A percentile compares a stretch with the other conserved stretches of the same genome.
phyloP scores from a whole-genome alignment of 2,113 vertebrate genomes.

The Coregonus clupeaformis region DNA sequence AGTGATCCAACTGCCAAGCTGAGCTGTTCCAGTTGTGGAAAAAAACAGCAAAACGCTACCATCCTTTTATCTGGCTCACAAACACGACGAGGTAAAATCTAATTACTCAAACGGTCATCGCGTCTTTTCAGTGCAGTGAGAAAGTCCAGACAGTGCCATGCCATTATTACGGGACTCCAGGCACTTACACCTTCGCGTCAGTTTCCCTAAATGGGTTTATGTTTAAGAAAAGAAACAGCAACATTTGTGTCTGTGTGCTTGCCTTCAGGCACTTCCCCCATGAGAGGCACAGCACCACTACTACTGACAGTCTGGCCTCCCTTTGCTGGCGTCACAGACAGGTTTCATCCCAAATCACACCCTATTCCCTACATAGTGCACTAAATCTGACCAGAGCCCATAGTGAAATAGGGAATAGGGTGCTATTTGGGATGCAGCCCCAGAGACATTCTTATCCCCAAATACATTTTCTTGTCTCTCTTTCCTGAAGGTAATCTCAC shows the following conservation, averaged over 20 bases:
- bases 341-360: neutral
- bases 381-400: too few species aligned
- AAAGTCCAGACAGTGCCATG: slow-evolving; percentile 37
- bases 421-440: neutral
- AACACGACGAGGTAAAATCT: neutral
- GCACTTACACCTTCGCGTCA: slow-evolving; percentile 49
- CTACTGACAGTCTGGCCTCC: slow-evolving; percentile 42
- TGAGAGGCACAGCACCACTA: slow-evolving; percentile 48
- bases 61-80: slow-evolving; percentile 1
- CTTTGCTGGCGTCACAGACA: slow-evolving; percentile 7
- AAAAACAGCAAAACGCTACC: neutral
- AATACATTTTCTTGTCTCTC: neutral
- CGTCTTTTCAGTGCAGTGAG: slow-evolving; percentile 28
- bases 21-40: neutral
- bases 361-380: neutral
- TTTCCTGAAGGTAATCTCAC: neutral
- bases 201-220: slow-evolving; percentile 52
- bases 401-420: slow-evolving; percentile 13
- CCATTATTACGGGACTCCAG: slow-evolving; percentile 56
- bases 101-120: slow-evolving; percentile 36
- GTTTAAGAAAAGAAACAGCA: slow-evolving; percentile 58
- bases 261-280: slow-evolving; percentile 47
- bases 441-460: slow-evolving; percentile 7
- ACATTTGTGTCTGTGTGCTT: slow-evolving; percentile 42
- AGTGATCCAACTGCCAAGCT: neutral